These are phyloP conservation scores for Metridium senile DNA, from an alignment of 92 coral and sea anemone genomes.

Conservation along the genomic window DNA sequence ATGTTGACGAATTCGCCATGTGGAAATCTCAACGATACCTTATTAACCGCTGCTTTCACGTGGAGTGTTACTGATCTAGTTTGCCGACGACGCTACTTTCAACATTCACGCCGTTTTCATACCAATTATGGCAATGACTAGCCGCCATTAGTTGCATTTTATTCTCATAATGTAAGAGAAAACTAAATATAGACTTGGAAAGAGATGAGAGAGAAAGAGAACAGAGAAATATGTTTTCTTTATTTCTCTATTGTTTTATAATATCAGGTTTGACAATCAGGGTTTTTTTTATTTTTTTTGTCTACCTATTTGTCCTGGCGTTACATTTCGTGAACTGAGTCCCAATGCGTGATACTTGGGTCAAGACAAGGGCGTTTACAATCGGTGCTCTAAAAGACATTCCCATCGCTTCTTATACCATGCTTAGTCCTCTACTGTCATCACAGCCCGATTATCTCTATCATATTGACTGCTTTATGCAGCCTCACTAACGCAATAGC, in stretches of 20 bases:
- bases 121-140: not conserved
- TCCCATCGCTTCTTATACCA: slow-evolving; percentile 13
- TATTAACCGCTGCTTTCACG: not conserved
- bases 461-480: not conserved
- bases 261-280: no score
- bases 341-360: not conserved
- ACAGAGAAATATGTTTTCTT: no score
- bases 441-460: not conserved
- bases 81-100: not conserved
- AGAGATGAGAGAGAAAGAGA: no score
- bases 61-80: not conserved
- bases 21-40: not conserved
- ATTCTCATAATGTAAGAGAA: no score
- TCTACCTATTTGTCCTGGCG: no score
- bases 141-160: not conserved
- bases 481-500: not conserved
- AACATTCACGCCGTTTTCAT: not conserved
- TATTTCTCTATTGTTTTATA: no score
- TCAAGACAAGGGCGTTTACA: slow-evolving; percentile 16
- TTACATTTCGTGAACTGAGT: no score
- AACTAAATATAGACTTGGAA: no score
- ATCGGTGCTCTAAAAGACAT: slow-evolving; percentile 23
- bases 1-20: not conserved
- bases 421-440: slow-evolving; percentile 15
- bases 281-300: no score